Evolutionary conservation across 64 coral and sea anemone species (phyloP), one percentile per base, ranked within the genome.

Genomic region (Stylophora pistillata): DNA sequence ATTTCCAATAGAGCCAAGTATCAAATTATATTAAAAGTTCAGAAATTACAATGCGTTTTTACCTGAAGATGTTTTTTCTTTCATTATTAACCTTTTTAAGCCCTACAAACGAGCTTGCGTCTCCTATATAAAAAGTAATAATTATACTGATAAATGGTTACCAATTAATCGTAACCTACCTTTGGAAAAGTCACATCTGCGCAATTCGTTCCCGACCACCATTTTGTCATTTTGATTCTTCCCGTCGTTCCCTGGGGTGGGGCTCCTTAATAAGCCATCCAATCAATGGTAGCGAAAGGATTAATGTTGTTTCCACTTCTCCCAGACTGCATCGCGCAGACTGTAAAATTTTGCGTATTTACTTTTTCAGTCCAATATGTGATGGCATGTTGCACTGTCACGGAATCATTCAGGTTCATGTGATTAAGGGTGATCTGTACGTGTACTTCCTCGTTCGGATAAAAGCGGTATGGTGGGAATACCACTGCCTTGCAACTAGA

Each of bases 361-460:
- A 41, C 6, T 41, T 6, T 41, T 41, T 41, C 37, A 6, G 13
- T 61, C 79, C 79, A 82, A 7, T 57, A 34, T 10, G 64, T 63
- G n/a, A 31, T 62, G 3, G 79, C 79, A 20, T 82, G 28, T 57
- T 82, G 79, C 3, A 82, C 79, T 27, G 30, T 63, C 0, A 34
- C 23, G 21, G 79, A 37, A 23, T 85, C 62, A 33, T 63, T 85
- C 12, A 69, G 32, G 59, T 70, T 85, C 59, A 52, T 69, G 33
- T 85, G 62, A 30, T 69, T 85, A 31, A 85, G 23, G 47, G 81
- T 85, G 17, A 69, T 69, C 28, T 85, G 81, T n/a, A 85, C 34
- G n/a, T 85, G 81, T 14, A 85, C 81, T 4, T 26, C 31, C 52
- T 85, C 70, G 53, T 85, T 63, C 7, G 81, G 81, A 37, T 85